Conservation (phyloP, 2,797 vertebrate genomes). For the Enteromius argenteus region DNA sequence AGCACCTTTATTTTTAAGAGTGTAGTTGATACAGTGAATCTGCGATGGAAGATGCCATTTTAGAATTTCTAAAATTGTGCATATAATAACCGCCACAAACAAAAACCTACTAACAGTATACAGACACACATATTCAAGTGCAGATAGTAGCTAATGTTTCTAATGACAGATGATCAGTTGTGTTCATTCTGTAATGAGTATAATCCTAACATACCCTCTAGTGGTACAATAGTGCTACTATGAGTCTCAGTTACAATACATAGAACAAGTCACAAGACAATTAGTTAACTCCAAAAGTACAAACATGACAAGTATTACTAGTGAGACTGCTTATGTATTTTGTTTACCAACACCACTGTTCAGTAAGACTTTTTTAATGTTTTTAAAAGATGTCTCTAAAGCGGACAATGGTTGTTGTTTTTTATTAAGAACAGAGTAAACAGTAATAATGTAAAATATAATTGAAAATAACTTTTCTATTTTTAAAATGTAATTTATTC, state of each 20-base stretch:
- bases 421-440: background rate
- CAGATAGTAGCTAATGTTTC: background rate
- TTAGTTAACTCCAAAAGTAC: background rate
- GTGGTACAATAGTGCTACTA: conserved; percentile 5
- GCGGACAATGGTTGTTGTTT: background rate
- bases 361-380: too few relatives aligned
- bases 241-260: conserved; percentile 8
- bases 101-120: background rate
- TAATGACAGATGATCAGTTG: background rate
- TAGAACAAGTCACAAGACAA: background rate
- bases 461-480: background rate
- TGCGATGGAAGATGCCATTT: background rate
- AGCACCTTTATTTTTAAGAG: too few relatives aligned
- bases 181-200: conserved; percentile 5
- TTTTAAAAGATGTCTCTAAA: background rate
- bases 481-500: background rate
- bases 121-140: background rate
- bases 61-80: background rate
- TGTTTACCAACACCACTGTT: background rate
- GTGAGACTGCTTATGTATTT: background rate
- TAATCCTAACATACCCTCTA: conserved; percentile 37
- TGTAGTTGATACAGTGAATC: background rate
- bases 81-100: background rate
- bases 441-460: background rate
- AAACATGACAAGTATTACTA: background rate